Evolutionary conservation across 2,888 invertebrate species (phyloP), one percentile per base, ranked within the genome.

Genomic region (Euphydryas editha): DNA sequence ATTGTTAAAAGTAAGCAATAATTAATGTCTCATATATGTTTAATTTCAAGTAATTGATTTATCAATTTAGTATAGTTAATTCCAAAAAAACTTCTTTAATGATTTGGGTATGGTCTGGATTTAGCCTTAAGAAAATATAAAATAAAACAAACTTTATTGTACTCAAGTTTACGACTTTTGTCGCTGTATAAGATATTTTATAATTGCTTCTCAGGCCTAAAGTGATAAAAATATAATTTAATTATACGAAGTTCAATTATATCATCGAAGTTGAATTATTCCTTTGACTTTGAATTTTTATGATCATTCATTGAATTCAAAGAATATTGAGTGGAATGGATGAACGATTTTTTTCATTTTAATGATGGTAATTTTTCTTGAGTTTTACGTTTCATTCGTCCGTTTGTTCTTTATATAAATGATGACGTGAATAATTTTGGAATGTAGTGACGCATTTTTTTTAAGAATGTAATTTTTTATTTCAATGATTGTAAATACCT

Each of bases 221-320:
- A 10, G 36, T 18, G 39, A 60, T 60, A 20, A 37, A 49, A 59
- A 10, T 21, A 44, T 44, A 44, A 44, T 44, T n/a, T 44, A 44
- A 44, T 44, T 5, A 44, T 15, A 15, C 15, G n/a, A 44, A n/a
- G 42, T 44, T 44, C 2, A n/a, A 44, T 15, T n/a, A n/a, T 44
- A 44, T 39, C 13, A 10, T 2, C 39, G n/a, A 44, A 44, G 42
- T 44, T 44, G n/a, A 44, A 49, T 21, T 76, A 75, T 79, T 81
- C 75, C 72, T 65, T 60, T 55, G 76, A 77, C 76, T 80, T 77
- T 68, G 74, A 76, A 76, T 77, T 80, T 78, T 80, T 76, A 75
- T 73, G 72, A 76, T 73, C 61, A 59, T 24, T 68, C 59, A 30
- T 66, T 39, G 63, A 59, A 62, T 71, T 70, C 49, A 37, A 51